These are phyloP conservation scores for Drosophila siamana DNA, from an alignment of 2,888 invertebrate genomes.

Conservation along the genomic window DNA sequence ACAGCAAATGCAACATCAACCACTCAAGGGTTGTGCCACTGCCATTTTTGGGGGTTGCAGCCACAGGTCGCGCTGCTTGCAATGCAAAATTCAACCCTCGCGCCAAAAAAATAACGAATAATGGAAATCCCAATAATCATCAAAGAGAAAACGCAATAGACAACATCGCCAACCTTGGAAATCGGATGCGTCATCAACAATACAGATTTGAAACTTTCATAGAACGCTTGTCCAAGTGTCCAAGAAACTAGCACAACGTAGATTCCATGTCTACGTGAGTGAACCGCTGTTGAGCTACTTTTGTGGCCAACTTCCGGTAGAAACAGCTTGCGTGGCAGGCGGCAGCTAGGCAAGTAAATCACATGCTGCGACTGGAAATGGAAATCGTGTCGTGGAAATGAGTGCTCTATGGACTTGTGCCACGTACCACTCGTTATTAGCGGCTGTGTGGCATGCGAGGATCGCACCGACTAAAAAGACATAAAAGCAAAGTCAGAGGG, in stretches of 20 bases:
- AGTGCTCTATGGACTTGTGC: slow-evolving; percentile 25
- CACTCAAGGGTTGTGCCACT: slow-evolving; percentile 52
- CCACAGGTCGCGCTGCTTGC: slow-evolving; percentile 52
- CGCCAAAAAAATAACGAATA: slow-evolving; percentile 68
- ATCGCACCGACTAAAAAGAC: slow-evolving; percentile 3
- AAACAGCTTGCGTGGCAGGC: slow-evolving; percentile 63
- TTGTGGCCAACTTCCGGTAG: slow-evolving; percentile 56
- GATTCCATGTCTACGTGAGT: too few species aligned
- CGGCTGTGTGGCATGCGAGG: slow-evolving; percentile 55
- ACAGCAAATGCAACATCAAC: slow-evolving; percentile 10
- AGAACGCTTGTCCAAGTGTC: too few species aligned
- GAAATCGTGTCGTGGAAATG: not conserved
- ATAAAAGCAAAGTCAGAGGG: slow-evolving; percentile 10
- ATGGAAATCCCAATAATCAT: slow-evolving; percentile 48
- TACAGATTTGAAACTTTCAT: too few species aligned
- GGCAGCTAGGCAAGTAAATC: too few species aligned
- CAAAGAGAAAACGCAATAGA: slow-evolving; percentile 48
- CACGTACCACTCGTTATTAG: slow-evolving; percentile 50
- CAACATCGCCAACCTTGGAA: not conserved
- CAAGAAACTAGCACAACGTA: too few species aligned
- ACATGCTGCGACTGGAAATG: slow-evolving; percentile 25
- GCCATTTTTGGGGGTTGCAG: slow-evolving; percentile 49
- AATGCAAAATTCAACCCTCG: slow-evolving; percentile 71
- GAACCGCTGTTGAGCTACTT: slow-evolving; percentile 49
- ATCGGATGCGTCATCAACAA: slow-evolving; percentile 57